Evolutionary conservation across 1,140 invertebrate genomes (phyloP).

Genomic region (Coboldia fuscipes): DNA sequence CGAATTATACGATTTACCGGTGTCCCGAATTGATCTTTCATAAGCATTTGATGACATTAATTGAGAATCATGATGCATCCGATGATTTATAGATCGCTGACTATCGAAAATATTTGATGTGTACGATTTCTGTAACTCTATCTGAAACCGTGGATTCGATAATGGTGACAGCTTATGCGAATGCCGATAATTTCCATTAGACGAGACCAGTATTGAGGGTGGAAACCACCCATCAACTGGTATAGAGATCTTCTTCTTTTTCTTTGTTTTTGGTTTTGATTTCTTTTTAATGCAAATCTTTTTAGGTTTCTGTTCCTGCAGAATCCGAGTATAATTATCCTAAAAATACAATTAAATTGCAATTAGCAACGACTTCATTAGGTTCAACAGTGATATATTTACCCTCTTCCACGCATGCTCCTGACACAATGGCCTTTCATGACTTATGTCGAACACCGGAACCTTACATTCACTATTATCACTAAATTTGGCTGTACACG

Average conservation of each 20-base stretch:
- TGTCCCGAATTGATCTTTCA: too few species aligned
- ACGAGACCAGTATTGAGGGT: too few species aligned
- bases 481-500: constrained; percentile 71
- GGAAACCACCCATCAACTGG: too few species aligned
- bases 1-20: too few species aligned
- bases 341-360: constrained; percentile 17
- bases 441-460: constrained; percentile 66
- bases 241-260: constrained; percentile 3
- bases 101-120: too few species aligned
- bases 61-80: too few species aligned
- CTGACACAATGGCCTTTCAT: constrained; percentile 62
- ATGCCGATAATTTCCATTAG: too few species aligned
- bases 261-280: constrained; percentile 38
- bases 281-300: constrained; percentile 52
- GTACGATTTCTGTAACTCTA: too few species aligned
- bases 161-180: too few species aligned
- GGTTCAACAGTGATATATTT: constrained; percentile 8
- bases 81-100: too few species aligned
- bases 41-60: too few species aligned
- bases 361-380: constrained; percentile 1
- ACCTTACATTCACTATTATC: constrained; percentile 74
- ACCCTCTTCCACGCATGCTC: constrained; percentile 57
- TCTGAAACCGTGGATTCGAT: too few species aligned
- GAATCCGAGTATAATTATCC: constrained; percentile 56
- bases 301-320: constrained; percentile 52